These are phyloP conservation scores for Hemibagrus guttatus DNA, from an alignment of 2,797 vertebrate species.

Conservation along the genomic window DNA sequence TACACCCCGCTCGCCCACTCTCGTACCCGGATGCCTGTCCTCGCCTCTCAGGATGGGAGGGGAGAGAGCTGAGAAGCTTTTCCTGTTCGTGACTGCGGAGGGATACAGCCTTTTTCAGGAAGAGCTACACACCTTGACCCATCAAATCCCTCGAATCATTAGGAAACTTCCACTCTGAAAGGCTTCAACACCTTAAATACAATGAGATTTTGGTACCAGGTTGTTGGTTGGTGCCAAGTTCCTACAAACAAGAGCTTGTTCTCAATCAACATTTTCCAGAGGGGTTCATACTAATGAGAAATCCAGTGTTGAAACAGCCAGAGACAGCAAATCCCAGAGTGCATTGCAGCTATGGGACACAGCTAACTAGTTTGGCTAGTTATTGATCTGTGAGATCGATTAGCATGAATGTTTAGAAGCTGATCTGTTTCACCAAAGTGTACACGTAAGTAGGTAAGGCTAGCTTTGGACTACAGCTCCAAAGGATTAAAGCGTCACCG, in stretches of 20 bases:
- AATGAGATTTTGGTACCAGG: background rate
- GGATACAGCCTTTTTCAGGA: constrained; percentile 67
- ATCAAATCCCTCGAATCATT: background rate
- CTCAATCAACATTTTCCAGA: constrained; percentile 49
- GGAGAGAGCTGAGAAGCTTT: constrained; percentile 69
- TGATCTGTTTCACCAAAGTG: background rate
- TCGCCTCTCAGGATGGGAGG: constrained; percentile 73
- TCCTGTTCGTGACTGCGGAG: constrained; percentile 76
- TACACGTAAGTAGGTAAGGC: background rate
- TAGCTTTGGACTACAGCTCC: background rate
- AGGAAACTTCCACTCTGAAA: background rate
- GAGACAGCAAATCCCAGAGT: background rate
- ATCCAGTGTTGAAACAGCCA: background rate
- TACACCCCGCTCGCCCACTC: constrained; percentile 81
- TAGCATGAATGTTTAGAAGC: background rate
- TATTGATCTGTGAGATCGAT: background rate
- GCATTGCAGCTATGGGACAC: background rate
- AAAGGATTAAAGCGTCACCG: background rate
- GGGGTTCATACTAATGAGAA: background rate
- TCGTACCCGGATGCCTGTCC: constrained; percentile 76
- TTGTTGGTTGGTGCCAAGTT: background rate
- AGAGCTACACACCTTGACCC: background rate
- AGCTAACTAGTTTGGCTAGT: too few relatives aligned
- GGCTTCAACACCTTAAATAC: background rate
- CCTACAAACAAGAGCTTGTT: constrained; percentile 45